Conservation (phyloP, 2,888 invertebrate species). For the Pandemis heparana region DNA sequence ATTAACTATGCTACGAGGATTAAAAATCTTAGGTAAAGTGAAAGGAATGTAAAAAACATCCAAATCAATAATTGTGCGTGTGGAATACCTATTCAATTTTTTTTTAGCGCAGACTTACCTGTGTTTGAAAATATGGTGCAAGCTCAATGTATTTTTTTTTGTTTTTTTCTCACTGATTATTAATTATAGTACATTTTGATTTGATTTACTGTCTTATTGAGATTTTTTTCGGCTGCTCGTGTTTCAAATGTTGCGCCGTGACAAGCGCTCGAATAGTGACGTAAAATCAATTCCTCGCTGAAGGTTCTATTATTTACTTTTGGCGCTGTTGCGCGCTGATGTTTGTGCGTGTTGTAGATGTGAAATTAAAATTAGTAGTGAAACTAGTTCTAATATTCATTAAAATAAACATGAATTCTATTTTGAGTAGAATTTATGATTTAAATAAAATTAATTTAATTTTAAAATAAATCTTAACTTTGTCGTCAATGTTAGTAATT, state of each 20-base stretch:
- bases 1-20: neutral
- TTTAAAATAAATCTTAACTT: neutral
- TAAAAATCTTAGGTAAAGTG: neutral
- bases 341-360: too few relatives aligned
- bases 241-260: conserved; percentile 83
- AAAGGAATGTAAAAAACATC: neutral
- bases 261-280: conserved; percentile 66
- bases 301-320: conserved; percentile 26
- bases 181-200: conserved; percentile 48
- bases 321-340: conserved; percentile 12
- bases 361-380: too few relatives aligned
- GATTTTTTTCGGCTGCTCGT: conserved; percentile 56
- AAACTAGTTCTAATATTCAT: too few relatives aligned
- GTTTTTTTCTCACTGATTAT: neutral
- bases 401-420: too few relatives aligned
- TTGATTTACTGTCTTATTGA: conserved; percentile 50
- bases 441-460: neutral
- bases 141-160: neutral
- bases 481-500: neutral
- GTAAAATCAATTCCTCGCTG: conserved; percentile 67
- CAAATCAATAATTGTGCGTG: conserved; percentile 26
- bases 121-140: neutral
- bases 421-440: neutral
- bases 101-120: conserved; percentile 21
- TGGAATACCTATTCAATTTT: neutral